Evolutionary conservation across 2,797 vertebrate species (phyloP).

Genomic region (Xiphophorus birchmanni): DNA sequence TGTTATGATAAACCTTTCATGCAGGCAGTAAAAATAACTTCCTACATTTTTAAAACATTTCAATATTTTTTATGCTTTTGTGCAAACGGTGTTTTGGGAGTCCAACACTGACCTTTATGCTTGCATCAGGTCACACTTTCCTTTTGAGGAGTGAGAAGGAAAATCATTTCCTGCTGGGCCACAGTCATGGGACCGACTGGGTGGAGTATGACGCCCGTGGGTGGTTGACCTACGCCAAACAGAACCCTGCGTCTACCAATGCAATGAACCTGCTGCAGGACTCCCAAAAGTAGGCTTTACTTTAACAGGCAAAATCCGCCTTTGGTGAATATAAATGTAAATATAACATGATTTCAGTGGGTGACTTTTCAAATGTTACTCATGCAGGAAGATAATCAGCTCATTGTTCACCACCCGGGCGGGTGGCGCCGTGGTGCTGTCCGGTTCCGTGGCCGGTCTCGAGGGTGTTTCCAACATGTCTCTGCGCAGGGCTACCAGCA

Average conservation of each 20-base stretch:
- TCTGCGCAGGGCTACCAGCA: slow-evolving; percentile 90
- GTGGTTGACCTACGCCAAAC: slow-evolving; percentile 92
- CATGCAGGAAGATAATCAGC: slow-evolving; percentile 91
- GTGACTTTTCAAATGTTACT: slow-evolving; percentile 9
- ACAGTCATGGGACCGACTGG: slow-evolving; percentile 95
- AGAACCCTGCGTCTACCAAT: slow-evolving; percentile 89
- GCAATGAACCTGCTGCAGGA: slow-evolving; percentile 88
- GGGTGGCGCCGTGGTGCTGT: slow-evolving; percentile 84
- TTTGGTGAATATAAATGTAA: neutral
- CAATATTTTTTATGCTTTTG: neutral
- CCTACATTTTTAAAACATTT: neutral
- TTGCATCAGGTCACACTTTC: slow-evolving; percentile 83
- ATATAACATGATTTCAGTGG: neutral
- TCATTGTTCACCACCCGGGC: slow-evolving; percentile 88
- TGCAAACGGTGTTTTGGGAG: neutral
- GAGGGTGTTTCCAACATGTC: slow-evolving; percentile 93
- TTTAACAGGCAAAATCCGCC: neutral
- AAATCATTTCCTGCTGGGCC: slow-evolving; percentile 92
- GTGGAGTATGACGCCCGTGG: slow-evolving; percentile 90
- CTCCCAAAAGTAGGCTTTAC: slow-evolving; percentile 91
- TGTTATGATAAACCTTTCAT: slow-evolving; percentile 15
- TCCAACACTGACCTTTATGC: slow-evolving; percentile 22
- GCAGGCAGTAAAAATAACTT: slow-evolving; percentile 7
- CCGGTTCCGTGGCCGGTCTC: slow-evolving; percentile 92
- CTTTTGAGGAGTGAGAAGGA: slow-evolving; percentile 90